phyloP scores from a whole-genome alignment of 2,888 invertebrate species.

The Subacronicta megacephala region DNA sequence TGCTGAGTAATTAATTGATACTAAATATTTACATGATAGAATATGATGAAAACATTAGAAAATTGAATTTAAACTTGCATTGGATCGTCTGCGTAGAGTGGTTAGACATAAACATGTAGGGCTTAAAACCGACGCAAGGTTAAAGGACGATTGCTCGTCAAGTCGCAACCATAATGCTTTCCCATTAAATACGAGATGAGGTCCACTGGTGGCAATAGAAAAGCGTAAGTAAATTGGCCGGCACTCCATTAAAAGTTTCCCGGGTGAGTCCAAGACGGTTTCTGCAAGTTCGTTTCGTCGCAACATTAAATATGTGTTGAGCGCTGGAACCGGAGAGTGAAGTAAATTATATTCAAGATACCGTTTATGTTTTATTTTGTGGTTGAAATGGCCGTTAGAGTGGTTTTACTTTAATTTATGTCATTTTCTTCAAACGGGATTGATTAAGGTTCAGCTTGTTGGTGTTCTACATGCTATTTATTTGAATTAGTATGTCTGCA shows the following conservation, averaged over 20 bases:
- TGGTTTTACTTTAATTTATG: conserved; percentile 1
- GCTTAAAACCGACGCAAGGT: conserved; percentile 6
- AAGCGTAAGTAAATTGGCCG: conserved; percentile 66
- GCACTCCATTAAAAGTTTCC: conserved; percentile 80
- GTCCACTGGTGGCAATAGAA: conserved; percentile 49
- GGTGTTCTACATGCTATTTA: too few species aligned
- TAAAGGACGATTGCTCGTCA: conserved; percentile 36
- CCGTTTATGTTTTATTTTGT: conserved; percentile 29
- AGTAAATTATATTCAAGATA: conserved; percentile 44
- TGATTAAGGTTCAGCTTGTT: background rate
- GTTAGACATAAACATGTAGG: too few species aligned
- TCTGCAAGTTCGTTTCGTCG: conserved; percentile 45
- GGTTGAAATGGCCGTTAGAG: conserved; percentile 15
- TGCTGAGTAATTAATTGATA: too few species aligned
- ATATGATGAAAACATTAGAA: too few species aligned
- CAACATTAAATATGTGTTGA: conserved; percentile 54
- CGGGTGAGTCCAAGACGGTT: conserved; percentile 51
- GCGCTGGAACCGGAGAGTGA: conserved; percentile 19
- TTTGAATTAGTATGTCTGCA: too few species aligned
- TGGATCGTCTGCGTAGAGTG: too few species aligned
- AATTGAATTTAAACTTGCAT: too few species aligned
- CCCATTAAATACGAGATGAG: conserved; percentile 57
- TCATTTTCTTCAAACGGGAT: background rate
- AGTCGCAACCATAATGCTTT: conserved; percentile 36
- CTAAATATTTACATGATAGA: too few species aligned